Conservation (phyloP, 2,797 vertebrate species). For the Dendrocincla tyrannina region DNA sequence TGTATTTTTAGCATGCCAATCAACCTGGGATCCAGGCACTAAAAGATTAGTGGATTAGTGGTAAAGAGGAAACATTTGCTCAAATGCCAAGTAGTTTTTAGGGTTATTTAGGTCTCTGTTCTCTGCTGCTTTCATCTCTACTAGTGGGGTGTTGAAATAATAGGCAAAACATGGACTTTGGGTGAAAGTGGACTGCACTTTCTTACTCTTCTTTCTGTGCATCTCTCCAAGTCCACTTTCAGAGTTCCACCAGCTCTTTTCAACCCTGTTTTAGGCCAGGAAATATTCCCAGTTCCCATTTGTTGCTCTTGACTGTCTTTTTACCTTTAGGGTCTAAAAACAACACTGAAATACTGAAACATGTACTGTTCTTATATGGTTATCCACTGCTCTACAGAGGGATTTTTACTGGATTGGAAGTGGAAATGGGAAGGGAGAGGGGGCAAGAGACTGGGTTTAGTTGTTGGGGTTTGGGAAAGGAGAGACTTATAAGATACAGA, state of each 20-base stretch:
- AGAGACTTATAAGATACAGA: neutral
- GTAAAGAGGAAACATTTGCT: constrained; percentile 10
- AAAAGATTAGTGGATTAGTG: neutral
- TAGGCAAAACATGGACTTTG: neutral
- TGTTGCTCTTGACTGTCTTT: neutral
- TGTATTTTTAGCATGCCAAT: neutral
- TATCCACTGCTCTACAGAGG: neutral
- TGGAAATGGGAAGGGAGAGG: neutral
- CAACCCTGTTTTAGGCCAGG: neutral
- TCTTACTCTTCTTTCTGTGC: neutral
- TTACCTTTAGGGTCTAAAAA: neutral
- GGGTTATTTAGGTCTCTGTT: neutral
- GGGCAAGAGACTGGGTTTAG: neutral
- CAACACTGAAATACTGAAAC: neutral
- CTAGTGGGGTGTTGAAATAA: neutral
- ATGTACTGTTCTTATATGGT: neutral
- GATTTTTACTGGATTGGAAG: neutral
- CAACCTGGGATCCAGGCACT: neutral
- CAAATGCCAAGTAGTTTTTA: neutral
- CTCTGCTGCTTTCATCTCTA: neutral
- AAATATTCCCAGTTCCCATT: neutral
- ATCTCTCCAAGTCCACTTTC: neutral
- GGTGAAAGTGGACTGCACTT: neutral
- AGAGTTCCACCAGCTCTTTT: neutral
- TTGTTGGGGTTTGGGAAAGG: neutral